Percentiles rank a stretch among this genome's conserved stretches.
phyloP scores from a whole-genome alignment of 2,888 invertebrate species.

The Ptilodon capucinus region DNA sequence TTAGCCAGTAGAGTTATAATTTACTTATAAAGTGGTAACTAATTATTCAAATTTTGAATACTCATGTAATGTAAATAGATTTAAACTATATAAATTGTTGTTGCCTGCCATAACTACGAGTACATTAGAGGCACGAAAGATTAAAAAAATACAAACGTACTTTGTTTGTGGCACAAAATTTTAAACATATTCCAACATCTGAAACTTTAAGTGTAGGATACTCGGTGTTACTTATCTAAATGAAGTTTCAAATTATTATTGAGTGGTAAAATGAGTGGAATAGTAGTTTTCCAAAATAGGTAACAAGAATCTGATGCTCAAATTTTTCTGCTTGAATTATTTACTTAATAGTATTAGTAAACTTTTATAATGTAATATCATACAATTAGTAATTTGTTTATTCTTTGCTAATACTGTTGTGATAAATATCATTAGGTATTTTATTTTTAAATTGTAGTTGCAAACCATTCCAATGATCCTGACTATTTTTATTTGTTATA shows the following conservation, averaged over 20 bases:
- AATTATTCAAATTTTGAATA: constrained; percentile 1
- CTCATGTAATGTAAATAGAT: neutral
- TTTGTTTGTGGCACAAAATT: neutral
- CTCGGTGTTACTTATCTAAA: neutral
- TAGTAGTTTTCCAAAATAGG: constrained; percentile 27
- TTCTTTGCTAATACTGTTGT: constrained; percentile 59
- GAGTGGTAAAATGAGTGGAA: constrained; percentile 68
- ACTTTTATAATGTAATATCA: constrained; percentile 45
- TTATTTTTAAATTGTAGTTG: constrained; percentile 54
- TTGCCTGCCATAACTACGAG: neutral
- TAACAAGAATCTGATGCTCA: constrained; percentile 74
- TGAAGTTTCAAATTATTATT: constrained; percentile 69
- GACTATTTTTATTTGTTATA: constrained; percentile 41
- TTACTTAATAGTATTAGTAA: constrained; percentile 56
- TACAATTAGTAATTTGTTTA: constrained; percentile 53
- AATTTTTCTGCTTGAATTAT: constrained; percentile 67
- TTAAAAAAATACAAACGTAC: no score
- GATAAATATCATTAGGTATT: constrained; percentile 49
- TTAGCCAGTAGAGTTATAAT: neutral
- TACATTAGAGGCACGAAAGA: no score
- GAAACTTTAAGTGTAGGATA: constrained; percentile 2
- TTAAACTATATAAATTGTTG: neutral
- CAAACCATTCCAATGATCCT: constrained; percentile 42
- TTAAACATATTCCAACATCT: constrained; percentile 15
- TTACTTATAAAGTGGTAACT: neutral